Evolutionary conservation across 2,888 invertebrate genomes (phyloP).

Genomic region (Agapetus fuscipes): DNA sequence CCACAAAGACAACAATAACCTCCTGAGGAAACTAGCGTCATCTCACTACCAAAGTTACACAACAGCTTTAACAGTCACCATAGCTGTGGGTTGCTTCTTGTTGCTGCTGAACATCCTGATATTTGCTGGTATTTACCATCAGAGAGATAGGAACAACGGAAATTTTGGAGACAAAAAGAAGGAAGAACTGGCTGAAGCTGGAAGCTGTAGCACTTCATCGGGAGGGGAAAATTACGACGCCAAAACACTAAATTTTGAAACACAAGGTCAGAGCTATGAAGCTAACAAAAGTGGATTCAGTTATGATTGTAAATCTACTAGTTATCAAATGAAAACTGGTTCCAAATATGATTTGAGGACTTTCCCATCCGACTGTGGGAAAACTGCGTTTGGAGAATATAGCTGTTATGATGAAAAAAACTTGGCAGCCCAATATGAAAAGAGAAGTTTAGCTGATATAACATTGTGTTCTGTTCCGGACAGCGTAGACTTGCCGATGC

Average conservation of each 20-base stretch:
- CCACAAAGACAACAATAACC: conserved; percentile 55
- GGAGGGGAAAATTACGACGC: conserved; percentile 48
- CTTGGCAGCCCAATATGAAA: conserved; percentile 39
- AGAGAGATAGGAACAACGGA: conserved; percentile 51
- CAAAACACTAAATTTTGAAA: conserved; percentile 43
- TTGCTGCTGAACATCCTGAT: conserved; percentile 74
- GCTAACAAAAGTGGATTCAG: conserved; percentile 44
- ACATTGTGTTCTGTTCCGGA: conserved; percentile 41
- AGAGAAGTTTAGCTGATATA: conserved; percentile 50
- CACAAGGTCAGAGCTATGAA: conserved; percentile 36
- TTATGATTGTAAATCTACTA: conserved; percentile 48
- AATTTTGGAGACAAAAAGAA: conserved; percentile 62
- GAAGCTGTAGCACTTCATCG: conserved; percentile 55
- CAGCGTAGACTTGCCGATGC: conserved; percentile 52
- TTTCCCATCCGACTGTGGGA: conserved; percentile 41
- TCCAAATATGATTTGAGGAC: conserved; percentile 41
- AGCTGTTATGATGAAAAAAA: conserved; percentile 57
- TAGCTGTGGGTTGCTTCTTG: conserved; percentile 76
- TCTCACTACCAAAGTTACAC: conserved; percentile 84
- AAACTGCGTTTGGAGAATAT: conserved; percentile 52
- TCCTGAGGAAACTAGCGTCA: conserved; percentile 65
- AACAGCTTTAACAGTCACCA: conserved; percentile 79
- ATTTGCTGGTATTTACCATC: conserved; percentile 82
- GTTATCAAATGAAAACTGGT: conserved; percentile 39
- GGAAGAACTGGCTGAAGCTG: conserved; percentile 65